Conservation (phyloP, 2,888 invertebrate genomes). For the Dione juno region DNA sequence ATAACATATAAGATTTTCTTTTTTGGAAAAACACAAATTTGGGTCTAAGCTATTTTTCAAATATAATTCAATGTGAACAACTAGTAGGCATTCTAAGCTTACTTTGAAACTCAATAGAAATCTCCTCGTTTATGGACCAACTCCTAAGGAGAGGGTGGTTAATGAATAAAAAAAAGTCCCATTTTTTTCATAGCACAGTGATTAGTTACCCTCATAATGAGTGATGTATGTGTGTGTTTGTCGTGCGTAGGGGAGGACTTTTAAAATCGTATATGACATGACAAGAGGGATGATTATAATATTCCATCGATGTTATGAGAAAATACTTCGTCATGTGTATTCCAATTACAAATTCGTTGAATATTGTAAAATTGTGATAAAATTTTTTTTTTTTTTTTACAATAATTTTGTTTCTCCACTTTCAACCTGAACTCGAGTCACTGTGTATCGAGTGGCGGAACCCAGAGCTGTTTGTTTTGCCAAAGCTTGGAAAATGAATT, state of each 20-base stretch:
- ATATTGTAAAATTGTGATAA: background rate
- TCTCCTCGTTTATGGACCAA: slow-evolving; percentile 60
- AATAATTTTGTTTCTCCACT: no score
- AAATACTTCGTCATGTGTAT: slow-evolving; percentile 15
- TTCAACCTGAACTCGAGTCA: no score
- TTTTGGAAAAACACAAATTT: background rate
- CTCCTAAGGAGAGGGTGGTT: slow-evolving; percentile 80
- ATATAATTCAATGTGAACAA: background rate
- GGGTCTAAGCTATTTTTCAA: background rate
- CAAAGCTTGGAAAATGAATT: no score
- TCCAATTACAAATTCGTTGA: background rate
- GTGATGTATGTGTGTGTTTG: slow-evolving; percentile 69
- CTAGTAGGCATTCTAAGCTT: background rate
- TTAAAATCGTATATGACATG: slow-evolving; percentile 73
- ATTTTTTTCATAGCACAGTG: slow-evolving; percentile 80
- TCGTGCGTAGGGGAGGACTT: slow-evolving; percentile 56
- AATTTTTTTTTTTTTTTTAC: no score
- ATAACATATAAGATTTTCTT: no score
- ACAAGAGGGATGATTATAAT: slow-evolving; percentile 70
- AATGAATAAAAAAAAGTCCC: slow-evolving; percentile 81
- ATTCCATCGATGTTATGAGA: slow-evolving; percentile 10
- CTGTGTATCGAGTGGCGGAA: no score
- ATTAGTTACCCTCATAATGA: slow-evolving; percentile 83
- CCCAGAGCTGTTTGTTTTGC: no score
- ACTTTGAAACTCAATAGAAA: slow-evolving; percentile 52